Percentiles rank a stretch among this genome's conserved stretches.
Evolutionary conservation across 2,113 vertebrate species (phyloP).

Genomic region (Chloropsis hardwickii): DNA sequence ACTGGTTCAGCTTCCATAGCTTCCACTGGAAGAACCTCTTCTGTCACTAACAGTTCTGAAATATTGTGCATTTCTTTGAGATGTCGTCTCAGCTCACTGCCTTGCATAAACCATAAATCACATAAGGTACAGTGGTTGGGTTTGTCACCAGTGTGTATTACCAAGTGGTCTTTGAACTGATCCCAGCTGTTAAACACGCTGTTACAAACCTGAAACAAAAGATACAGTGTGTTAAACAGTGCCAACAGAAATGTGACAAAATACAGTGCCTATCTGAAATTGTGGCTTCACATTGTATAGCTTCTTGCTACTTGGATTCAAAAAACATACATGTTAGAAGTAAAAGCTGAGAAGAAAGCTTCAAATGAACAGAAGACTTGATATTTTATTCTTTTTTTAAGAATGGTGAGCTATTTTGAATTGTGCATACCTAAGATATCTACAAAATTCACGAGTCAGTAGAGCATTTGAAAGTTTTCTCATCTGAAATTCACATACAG

Average conservation of each 20-base stretch:
- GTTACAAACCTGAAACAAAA: constrained; percentile 87
- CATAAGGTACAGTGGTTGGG: constrained; percentile 97
- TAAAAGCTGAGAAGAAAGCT: neutral
- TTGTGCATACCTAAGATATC: neutral
- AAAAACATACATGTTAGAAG: neutral
- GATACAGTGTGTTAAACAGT: neutral
- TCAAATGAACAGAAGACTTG: neutral
- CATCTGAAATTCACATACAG: neutral
- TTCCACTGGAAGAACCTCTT: constrained; percentile 81
- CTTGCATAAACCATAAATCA: constrained; percentile 96
- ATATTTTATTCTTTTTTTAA: neutral
- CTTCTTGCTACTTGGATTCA: neutral
- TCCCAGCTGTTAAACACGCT: constrained; percentile 98
- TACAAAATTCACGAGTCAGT: neutral
- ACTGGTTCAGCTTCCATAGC: constrained; percentile 75
- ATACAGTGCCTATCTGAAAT: neutral
- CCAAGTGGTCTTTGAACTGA: constrained; percentile 96
- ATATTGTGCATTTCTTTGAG: constrained; percentile 84
- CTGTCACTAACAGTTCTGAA: constrained; percentile 74
- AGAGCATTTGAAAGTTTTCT: neutral
- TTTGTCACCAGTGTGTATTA: constrained; percentile 94
- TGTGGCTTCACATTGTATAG: neutral
- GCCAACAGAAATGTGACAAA: neutral
- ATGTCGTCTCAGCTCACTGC: constrained; percentile 86
- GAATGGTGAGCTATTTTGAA: neutral